Evolutionary conservation across 2,797 vertebrate species (phyloP).

Genomic region (Lepilemur ruficaudatus): DNA sequence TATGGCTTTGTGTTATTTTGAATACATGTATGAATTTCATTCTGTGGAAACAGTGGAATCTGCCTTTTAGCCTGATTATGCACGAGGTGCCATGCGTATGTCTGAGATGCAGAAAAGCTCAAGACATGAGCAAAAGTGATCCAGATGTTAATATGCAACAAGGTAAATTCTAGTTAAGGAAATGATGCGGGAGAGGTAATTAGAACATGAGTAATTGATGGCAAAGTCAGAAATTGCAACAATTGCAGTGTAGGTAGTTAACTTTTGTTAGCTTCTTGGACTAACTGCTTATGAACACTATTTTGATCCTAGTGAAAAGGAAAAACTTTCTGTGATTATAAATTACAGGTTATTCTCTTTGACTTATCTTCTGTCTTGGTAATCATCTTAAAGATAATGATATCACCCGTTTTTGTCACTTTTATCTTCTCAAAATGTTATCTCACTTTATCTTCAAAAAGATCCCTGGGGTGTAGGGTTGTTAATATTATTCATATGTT

Average conservation of each 20-base stretch:
- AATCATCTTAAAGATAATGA: neutral
- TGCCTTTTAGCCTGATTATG: neutral
- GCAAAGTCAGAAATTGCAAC: neutral
- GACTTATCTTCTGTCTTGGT: neutral
- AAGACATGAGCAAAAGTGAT: neutral
- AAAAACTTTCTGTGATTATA: neutral
- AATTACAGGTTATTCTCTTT: neutral
- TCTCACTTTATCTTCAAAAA: constrained; percentile 10
- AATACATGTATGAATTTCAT: neutral
- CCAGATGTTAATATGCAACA: neutral
- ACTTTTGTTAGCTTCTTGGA: neutral
- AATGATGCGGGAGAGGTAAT: neutral
- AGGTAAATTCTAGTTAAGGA: neutral
- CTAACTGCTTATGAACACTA: neutral
- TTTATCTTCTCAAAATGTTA: neutral
- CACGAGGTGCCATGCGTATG: neutral
- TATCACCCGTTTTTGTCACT: neutral
- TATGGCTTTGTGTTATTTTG: constrained; percentile 12
- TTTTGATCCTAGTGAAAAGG: constrained; percentile 10
- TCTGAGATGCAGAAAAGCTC: neutral
- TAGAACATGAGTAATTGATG: constrained; percentile 6
- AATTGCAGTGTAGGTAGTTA: neutral
- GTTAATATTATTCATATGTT: neutral
- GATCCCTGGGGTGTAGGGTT: neutral
- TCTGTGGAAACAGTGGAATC: neutral